Conservation (phyloP, 2,797 vertebrate species). For the Eulemur mongoz region DNA sequence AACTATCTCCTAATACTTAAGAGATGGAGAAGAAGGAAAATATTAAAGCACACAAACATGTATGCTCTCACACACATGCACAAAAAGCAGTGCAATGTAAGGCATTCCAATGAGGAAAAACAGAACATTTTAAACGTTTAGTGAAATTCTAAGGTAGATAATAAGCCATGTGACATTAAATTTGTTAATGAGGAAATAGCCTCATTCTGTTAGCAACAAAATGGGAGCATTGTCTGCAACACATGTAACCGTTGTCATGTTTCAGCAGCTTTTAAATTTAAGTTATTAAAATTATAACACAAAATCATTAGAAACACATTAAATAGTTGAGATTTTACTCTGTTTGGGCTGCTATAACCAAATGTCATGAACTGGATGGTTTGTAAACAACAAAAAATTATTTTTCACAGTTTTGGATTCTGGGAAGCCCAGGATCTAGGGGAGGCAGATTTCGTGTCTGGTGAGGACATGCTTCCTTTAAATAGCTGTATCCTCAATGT, state of each 20-base stretch:
- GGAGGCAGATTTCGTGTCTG: accelerated
- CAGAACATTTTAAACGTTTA: not conserved
- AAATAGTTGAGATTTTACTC: not conserved
- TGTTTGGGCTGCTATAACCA: not conserved
- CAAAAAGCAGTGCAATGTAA: not conserved
- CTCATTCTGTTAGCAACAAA: not conserved
- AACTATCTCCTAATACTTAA: not conserved
- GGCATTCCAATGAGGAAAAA: not conserved
- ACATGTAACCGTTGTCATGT: not conserved
- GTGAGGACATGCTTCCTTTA: not conserved
- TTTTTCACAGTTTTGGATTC: not conserved
- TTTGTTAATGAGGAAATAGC: not conserved
- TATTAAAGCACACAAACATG: not conserved
- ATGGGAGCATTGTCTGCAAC: not conserved
- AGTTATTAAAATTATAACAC: not conserved
- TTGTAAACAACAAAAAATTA: not conserved
- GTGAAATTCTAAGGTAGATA: not conserved
- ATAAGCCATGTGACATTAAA: not conserved
- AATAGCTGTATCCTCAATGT: not conserved
- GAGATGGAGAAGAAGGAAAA: not conserved
- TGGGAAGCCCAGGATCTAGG: not conserved
- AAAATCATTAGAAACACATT: not conserved
- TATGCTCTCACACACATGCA: not conserved
- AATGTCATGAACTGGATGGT: accelerated
- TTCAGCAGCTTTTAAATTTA: not conserved